These are phyloP conservation scores for Globicephala melas DNA, from an alignment of 2,113 vertebrate species.

Conservation along the genomic window DNA sequence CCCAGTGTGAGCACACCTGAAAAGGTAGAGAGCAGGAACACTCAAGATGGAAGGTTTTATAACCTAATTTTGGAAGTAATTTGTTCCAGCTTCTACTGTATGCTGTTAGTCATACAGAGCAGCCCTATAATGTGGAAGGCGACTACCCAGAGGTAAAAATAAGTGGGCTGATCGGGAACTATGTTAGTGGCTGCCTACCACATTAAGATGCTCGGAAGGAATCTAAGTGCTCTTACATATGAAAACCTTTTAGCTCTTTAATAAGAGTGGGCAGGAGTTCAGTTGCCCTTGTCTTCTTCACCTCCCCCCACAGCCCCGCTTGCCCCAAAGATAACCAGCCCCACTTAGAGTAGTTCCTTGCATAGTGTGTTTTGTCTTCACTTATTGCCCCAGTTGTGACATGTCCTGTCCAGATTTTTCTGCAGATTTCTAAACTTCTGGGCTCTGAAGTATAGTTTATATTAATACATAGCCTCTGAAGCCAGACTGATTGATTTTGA, in stretches of 20 bases:
- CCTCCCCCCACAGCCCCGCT: not conserved
- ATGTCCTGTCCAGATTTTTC: not conserved
- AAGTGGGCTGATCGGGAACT: not conserved
- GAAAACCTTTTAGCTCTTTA: not conserved
- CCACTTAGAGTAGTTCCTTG: not conserved
- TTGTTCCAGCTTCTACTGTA: not conserved
- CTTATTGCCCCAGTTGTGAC: not conserved
- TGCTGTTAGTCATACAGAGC: not conserved
- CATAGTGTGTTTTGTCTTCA: not conserved
- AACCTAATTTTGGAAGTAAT: not conserved
- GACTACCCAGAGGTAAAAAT: not conserved
- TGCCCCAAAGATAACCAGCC: not conserved
- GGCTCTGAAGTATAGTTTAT: not conserved
- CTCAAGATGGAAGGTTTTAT: not conserved
- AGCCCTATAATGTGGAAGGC: not conserved
- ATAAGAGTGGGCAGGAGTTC: not conserved
- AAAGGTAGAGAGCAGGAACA: not conserved
- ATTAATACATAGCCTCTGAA: not conserved
- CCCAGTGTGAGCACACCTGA: not conserved
- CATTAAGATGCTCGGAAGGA: conserved; percentile 19
- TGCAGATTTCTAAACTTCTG: not conserved
- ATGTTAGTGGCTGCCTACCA: not conserved
- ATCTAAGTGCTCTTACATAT: not conserved
- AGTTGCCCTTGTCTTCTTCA: not conserved
- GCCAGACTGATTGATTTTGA: not conserved